Evolutionary conservation across 2,113 vertebrate species (phyloP), one percentile per base, ranked within the genome.

Genomic region (Hippocampus mohnikei): DNA sequence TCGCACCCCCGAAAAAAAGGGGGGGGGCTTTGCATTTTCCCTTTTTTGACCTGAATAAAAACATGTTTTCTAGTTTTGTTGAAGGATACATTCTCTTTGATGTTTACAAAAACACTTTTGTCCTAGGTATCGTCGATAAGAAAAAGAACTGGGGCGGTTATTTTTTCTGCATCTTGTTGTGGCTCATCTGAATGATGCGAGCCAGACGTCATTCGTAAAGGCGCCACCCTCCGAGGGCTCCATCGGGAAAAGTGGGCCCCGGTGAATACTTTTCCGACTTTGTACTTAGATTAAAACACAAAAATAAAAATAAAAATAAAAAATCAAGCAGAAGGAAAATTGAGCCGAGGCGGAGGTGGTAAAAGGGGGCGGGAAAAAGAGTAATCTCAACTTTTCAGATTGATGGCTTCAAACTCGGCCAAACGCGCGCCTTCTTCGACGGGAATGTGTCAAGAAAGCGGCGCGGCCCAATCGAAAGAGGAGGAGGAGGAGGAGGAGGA

Each of bases 121-220:
- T 33, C 29, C 0, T 37, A 37, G 79, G 88, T 91, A 91, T 93
- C 93, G 93, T 91, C 90, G 90, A 90, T 91, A 1, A 1, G 5
- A 94, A 92, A 91, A 85, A 89, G 92, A 90, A 84, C 86, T 92
- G 88, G 88, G 85, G 89, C 84, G 84, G 85, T 80, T 91, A 92
- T 23, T 55, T 86, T 91, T 92, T 95, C 93, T 88, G 88, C 92
- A 93, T 93, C 92, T 89, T 81, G 80, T 90, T 73, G 89, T 88
- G 90, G 91, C 91, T 94, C 93, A 93, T 94, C 92, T 91, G 89
- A 94, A 90, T 93, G 95, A 93, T 91, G 91, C 93, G 93, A 94
- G 82, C 88, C 93, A 93, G 92, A 78, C 82, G 86, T 94, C 92
- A 82, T 93, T 91, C 92, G 93, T 94, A 94, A 94, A 94, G 93